phyloP scores from a whole-genome alignment of 1,140 invertebrate genomes.

The Orussus abietinus region DNA sequence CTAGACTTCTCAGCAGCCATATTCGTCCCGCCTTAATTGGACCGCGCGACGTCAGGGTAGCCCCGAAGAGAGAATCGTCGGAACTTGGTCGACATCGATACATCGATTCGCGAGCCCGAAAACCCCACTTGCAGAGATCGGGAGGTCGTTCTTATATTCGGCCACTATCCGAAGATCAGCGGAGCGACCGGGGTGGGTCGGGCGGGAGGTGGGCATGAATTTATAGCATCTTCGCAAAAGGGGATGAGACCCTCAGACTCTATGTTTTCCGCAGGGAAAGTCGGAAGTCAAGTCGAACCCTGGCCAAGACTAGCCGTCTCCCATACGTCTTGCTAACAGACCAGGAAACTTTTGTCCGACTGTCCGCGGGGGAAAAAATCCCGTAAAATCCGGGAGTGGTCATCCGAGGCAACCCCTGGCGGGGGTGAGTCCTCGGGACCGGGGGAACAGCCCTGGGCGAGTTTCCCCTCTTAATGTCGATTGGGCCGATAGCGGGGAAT shows the following conservation, averaged over 20 bases:
- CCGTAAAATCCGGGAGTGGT: constrained; percentile 30
- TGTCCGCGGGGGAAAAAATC: constrained; percentile 22
- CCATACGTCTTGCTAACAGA: constrained; percentile 52
- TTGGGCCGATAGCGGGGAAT: not conserved
- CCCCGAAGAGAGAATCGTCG: no score
- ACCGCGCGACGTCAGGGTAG: no score
- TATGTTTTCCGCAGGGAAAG: constrained; percentile 54
- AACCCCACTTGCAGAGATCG: no score
- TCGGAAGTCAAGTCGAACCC: constrained; percentile 52
- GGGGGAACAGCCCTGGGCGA: no score
- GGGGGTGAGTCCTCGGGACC: no score
- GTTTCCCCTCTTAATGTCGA: not conserved
- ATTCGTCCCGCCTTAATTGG: no score
- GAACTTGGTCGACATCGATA: no score
- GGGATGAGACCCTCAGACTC: constrained; percentile 47
- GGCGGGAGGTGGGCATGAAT: constrained; percentile 33
- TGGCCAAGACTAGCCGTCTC: constrained; percentile 48
- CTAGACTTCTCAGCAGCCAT: no score
- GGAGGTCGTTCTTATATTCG: constrained; percentile 40
- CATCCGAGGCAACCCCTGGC: no score
- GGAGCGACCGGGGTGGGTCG: not conserved
- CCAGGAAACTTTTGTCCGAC: constrained; percentile 46
- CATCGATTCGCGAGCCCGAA: no score
- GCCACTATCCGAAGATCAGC: constrained; percentile 37
- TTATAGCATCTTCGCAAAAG: constrained; percentile 50